A percentile compares a stretch with the other conserved stretches of the same genome.
Evolutionary conservation across 2,113 vertebrate species (phyloP).

Genomic region (Pluvianellus socialis): DNA sequence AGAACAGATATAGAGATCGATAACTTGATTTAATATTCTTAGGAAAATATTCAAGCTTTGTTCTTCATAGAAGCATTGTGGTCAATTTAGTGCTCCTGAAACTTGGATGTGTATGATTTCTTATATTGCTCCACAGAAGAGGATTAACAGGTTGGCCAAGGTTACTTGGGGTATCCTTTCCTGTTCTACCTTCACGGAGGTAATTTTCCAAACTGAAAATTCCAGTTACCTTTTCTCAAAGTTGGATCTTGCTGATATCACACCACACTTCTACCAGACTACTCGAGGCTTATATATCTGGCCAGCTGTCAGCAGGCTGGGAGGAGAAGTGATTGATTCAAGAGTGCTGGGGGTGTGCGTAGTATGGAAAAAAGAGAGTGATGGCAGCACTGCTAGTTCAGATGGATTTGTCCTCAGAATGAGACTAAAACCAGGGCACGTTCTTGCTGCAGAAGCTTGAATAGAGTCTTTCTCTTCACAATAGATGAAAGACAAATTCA

Average conservation of each 20-base stretch:
- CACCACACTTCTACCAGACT: not conserved
- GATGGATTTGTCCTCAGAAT: not conserved
- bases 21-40: not conserved
- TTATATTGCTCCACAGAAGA: not conserved
- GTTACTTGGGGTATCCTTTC: not conserved
- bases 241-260: not conserved
- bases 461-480: not conserved
- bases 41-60: not conserved
- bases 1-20: not conserved
- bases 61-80: not conserved
- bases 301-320: not conserved
- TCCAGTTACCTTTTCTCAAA: not conserved
- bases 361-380: not conserved
- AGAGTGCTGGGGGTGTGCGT: not conserved
- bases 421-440: not conserved
- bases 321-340: not conserved
- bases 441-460: not conserved
- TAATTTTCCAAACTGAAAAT: not conserved
- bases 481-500: conserved; percentile 27
- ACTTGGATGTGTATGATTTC: not conserved
- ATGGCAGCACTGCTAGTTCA: not conserved
- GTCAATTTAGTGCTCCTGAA: not conserved
- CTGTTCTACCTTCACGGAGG: not conserved
- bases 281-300: not conserved
- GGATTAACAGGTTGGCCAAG: not conserved